Conservation (phyloP, 1,140 invertebrate species). For the Dendroctonus ponderosae region DNA sequence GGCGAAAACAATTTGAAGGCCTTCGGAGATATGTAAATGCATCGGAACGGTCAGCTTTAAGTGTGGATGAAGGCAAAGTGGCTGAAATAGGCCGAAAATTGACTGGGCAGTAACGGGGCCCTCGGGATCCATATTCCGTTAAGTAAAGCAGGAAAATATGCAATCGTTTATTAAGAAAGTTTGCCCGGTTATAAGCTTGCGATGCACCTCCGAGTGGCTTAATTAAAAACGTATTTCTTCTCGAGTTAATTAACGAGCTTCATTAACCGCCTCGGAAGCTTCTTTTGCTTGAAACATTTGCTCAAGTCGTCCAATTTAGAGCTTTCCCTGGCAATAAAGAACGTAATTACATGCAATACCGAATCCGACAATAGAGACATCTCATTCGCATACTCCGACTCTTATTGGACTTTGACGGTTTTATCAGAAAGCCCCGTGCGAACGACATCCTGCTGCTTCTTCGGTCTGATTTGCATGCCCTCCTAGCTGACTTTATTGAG, state of each 20-base stretch:
- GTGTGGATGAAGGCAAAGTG: neutral
- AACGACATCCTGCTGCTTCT: conserved; percentile 22
- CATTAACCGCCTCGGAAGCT: neutral
- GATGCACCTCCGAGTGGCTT: neutral
- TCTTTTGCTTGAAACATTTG: no score
- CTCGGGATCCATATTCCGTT: no score
- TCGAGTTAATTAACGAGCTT: conserved; percentile 16
- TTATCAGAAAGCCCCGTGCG: conserved; percentile 27
- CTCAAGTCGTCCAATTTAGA: conserved; percentile 8
- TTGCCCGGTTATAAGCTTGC: no score
- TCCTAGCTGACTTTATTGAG: conserved; percentile 20
- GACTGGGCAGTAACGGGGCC: neutral
- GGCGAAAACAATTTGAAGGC: neutral
- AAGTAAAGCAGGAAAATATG: no score
- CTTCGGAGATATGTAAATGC: conserved; percentile 1
- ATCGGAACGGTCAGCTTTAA: neutral
- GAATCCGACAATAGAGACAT: conserved; percentile 26
- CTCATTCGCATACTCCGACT: conserved; percentile 24
- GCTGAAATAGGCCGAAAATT: neutral
- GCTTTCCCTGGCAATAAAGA: conserved; percentile 12
- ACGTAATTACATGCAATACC: conserved; percentile 18
- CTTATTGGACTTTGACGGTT: conserved; percentile 26
- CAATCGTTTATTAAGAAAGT: no score
- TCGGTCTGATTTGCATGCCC: conserved; percentile 20
- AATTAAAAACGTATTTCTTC: conserved; percentile 16